A percentile compares a stretch with the other conserved stretches of the same genome.
Evolutionary conservation across 2,113 vertebrate species (phyloP).

Genomic region (Nettapus auritus): DNA sequence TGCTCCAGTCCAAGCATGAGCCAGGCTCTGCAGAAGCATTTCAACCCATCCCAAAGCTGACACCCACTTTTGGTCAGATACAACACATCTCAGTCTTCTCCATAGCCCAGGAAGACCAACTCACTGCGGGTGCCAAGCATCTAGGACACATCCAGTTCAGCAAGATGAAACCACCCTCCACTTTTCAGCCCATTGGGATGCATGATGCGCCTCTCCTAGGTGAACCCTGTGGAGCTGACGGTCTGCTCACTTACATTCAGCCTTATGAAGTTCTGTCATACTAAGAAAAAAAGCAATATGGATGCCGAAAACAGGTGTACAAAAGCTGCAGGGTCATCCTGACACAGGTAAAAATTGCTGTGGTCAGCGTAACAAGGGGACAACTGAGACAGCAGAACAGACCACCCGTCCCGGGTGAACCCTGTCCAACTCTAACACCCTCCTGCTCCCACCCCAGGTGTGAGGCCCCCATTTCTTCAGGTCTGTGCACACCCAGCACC

Average conservation of each 20-base stretch:
- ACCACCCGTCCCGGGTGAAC: not conserved
- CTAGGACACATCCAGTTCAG: not conserved
- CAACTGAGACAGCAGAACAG: not conserved
- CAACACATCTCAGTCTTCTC: not conserved
- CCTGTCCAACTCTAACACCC: not conserved
- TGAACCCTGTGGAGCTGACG: fast-evolving
- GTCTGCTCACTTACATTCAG: not conserved
- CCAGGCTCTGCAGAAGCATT: not conserved
- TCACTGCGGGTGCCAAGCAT: not conserved
- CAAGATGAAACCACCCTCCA: not conserved
- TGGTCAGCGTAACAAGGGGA: not conserved
- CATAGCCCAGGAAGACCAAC: not conserved
- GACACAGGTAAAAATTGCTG: not conserved
- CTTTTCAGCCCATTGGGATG: not conserved
- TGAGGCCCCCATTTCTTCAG: not conserved
- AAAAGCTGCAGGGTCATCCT: not conserved
- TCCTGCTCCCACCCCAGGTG: not conserved
- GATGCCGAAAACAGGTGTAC: too few relatives aligned
- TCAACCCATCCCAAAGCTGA: not conserved
- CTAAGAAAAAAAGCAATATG: not conserved
- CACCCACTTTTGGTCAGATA: not conserved
- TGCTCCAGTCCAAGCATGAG: not conserved
- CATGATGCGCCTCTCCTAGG: not conserved
- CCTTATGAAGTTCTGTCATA: fast-evolving
- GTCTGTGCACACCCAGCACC: not conserved